These are phyloP conservation scores for Amphimedon queenslandica DNA, from an alignment of 37 sponge, comb jelly and placozoan species.

Conservation along the genomic window DNA sequence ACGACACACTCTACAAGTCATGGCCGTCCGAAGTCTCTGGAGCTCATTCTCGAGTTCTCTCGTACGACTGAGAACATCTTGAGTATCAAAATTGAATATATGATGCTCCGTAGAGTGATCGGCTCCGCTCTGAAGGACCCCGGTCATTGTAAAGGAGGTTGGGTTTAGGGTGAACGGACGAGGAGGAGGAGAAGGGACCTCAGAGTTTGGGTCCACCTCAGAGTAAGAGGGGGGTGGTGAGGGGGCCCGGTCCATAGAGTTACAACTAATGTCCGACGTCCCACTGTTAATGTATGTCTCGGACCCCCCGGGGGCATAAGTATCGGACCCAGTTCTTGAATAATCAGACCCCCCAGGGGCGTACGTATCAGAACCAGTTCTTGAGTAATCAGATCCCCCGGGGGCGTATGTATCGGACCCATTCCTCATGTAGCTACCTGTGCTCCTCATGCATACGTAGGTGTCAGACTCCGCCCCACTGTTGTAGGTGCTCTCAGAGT, in stretches of 20 bases:
- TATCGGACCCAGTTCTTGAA: not conserved
- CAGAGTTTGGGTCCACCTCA: slow-evolving; percentile 47
- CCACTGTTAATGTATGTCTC: slow-evolving; percentile 48
- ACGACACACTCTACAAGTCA: slow-evolving; percentile 73
- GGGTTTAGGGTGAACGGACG: slow-evolving; percentile 1
- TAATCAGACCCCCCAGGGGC: slow-evolving; percentile 9
- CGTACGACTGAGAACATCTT: slow-evolving; percentile 34
- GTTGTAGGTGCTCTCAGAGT: slow-evolving; percentile 19
- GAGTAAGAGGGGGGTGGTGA: slow-evolving; percentile 65
- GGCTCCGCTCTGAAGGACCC: slow-evolving; percentile 4
- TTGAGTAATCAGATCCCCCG: slow-evolving; percentile 13
- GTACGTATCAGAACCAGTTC: slow-evolving; percentile 1
- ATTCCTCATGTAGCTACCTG: not conserved
- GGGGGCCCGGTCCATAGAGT: slow-evolving; percentile 12
- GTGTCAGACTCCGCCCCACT: slow-evolving; percentile 50
- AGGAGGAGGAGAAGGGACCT: not conserved
- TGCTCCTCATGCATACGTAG: slow-evolving; percentile 29
- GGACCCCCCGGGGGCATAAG: not conserved
- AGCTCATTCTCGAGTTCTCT: slow-evolving; percentile 66
- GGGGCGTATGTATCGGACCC: not conserved
- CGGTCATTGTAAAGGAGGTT: slow-evolving; percentile 1
- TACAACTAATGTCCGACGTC: slow-evolving; percentile 33
- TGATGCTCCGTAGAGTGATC: not conserved
- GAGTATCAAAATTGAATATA: slow-evolving; percentile 36
- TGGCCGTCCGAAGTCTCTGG: slow-evolving; percentile 49